phyloP scores from a whole-genome alignment of 2,113 vertebrate species.

The Scomber colias region DNA sequence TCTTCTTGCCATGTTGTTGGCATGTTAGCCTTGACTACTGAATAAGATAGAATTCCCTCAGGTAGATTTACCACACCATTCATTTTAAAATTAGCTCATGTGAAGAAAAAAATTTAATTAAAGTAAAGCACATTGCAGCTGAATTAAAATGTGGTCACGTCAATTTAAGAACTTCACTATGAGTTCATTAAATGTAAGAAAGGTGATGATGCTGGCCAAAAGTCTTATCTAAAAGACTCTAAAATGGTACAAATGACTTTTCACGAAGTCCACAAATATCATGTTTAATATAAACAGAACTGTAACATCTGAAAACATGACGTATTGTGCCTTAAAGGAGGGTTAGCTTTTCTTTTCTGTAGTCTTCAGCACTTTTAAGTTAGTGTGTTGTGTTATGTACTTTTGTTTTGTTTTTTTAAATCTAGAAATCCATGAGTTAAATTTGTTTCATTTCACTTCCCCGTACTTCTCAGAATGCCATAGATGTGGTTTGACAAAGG shows the following conservation, averaged over 20 bases:
- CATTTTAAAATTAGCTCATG: background rate
- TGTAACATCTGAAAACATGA: constrained; percentile 23
- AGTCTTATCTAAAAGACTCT: too few species aligned
- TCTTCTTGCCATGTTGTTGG: background rate
- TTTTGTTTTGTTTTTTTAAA: background rate
- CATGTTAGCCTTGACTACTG: background rate
- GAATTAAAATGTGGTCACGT: background rate
- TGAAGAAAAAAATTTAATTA: background rate
- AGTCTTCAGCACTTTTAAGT: background rate
- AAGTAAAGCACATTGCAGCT: too few species aligned
- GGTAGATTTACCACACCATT: background rate
- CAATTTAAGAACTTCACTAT: too few species aligned
- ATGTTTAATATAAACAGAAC: background rate
- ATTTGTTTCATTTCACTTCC: background rate
- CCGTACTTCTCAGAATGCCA: background rate
- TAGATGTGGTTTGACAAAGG: background rate
- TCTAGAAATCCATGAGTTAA: background rate
- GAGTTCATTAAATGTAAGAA: too few species aligned
- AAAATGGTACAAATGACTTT: too few species aligned
- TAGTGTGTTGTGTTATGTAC: background rate
- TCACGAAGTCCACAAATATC: constrained; percentile 12
- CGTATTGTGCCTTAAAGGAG: constrained; percentile 47
- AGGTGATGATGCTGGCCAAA: too few species aligned
- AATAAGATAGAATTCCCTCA: background rate
- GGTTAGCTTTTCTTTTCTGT: background rate